Conservation (phyloP, 2,113 vertebrate genomes). For the Columba livia region DNA sequence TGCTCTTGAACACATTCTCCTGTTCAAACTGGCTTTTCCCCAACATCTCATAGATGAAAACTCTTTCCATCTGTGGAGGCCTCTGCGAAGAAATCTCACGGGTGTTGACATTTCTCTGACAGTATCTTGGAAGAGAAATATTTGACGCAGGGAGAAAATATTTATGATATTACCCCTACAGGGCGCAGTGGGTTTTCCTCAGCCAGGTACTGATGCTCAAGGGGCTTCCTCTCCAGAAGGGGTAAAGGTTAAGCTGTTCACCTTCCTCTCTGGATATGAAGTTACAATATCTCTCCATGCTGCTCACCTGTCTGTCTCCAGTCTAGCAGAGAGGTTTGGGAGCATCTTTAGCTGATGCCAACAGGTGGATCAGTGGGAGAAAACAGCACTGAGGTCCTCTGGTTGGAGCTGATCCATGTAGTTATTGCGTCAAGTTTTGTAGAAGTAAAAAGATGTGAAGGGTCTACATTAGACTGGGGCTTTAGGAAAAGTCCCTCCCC, state of each 20-base stretch:
- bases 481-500: neutral
- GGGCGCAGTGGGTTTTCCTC: neutral
- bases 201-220: neutral
- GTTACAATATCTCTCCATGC: rapidly evolving
- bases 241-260: neutral
- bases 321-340: neutral
- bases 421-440: neutral
- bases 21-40: neutral
- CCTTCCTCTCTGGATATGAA: neutral
- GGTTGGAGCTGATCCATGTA: rapidly evolving
- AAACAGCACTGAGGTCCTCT: rapidly evolving
- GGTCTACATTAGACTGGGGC: neutral
- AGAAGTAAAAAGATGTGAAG: neutral
- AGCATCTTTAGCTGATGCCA: neutral
- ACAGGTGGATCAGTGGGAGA: neutral
- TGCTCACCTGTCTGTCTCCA: neutral
- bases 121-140: neutral
- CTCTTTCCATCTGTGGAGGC: neutral
- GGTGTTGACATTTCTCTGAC: neutral
- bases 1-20: rapidly evolving
- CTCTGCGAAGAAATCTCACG: neutral
- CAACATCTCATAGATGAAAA: neutral
- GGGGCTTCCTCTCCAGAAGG: neutral
- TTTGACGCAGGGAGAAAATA: neutral
- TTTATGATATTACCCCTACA: neutral